Conservation (phyloP, 2,888 invertebrate species). For the Pandemis heparana region DNA sequence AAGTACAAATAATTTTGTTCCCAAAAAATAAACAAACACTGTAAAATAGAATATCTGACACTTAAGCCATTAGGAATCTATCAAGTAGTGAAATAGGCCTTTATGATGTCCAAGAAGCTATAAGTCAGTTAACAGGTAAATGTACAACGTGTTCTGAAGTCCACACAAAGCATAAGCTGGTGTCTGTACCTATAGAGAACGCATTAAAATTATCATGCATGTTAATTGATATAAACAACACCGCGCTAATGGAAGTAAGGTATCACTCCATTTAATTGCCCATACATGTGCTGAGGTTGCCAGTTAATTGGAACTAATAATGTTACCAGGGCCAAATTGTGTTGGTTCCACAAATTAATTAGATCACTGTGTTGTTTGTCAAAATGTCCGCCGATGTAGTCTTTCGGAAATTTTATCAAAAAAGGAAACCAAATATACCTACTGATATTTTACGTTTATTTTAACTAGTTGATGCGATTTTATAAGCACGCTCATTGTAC, state of each 20-base stretch:
- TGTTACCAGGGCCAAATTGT: constrained; percentile 66
- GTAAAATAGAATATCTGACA: no score
- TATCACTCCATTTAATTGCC: constrained; percentile 84
- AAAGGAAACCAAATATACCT: neutral
- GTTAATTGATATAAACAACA: constrained; percentile 83
- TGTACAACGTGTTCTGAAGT: neutral
- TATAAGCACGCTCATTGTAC: no score
- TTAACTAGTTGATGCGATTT: no score
- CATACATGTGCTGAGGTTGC: constrained; percentile 83
- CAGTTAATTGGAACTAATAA: constrained; percentile 83
- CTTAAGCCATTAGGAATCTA: no score
- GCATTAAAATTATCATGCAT: constrained; percentile 77
- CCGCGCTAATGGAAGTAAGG: constrained; percentile 81
- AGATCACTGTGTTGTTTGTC: constrained; percentile 7
- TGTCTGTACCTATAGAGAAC: constrained; percentile 32
- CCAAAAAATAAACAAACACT: no score
- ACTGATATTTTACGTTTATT: neutral
- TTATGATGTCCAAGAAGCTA: neutral
- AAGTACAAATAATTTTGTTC: no score
- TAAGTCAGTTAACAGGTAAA: neutral
- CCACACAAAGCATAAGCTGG: neutral
- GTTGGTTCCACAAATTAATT: constrained; percentile 56
- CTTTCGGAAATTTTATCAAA: neutral
- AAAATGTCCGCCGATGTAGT: neutral
- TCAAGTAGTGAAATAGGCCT: no score